Evolutionary conservation across 2,113 vertebrate species (phyloP).

Genomic region (Phrynosoma blainvillii): DNA sequence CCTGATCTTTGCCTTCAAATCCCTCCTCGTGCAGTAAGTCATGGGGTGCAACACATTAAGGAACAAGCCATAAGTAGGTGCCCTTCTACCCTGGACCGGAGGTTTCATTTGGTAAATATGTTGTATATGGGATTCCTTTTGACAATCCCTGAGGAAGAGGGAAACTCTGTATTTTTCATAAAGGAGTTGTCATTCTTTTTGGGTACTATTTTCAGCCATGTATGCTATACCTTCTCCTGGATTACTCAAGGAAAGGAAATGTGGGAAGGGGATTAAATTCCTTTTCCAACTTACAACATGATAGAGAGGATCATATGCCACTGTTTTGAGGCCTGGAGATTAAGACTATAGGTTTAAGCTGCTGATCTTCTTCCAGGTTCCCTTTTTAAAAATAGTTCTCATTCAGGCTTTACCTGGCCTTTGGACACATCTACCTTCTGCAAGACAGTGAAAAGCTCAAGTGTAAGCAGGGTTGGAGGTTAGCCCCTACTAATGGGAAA

Average conservation of each 20-base stretch:
- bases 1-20: too few relatives aligned
- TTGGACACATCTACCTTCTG: neutral
- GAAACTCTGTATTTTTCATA: neutral
- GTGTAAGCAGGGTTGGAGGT: neutral
- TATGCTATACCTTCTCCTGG: neutral
- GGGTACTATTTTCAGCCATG: neutral
- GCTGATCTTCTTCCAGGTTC: neutral
- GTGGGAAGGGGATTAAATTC: neutral
- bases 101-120: too few relatives aligned
- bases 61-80: too few relatives aligned
- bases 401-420: neutral
- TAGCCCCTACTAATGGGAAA: neutral
- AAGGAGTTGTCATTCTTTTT: neutral
- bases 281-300: neutral
- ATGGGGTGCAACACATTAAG: too few relatives aligned
- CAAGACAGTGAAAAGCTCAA: neutral
- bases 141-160: too few relatives aligned
- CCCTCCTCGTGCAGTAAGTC: too few relatives aligned
- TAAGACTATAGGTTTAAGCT: constrained; percentile 14
- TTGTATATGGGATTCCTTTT: too few relatives aligned
- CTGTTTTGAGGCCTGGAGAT: neutral
- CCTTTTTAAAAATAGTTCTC: constrained; percentile 2
- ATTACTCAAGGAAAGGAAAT: neutral
- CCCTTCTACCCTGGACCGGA: too few relatives aligned
- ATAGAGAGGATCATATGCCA: neutral